Evolutionary conservation across 2,888 invertebrate genomes (phyloP).

Genomic region (Scelioninae gen. 2): DNA sequence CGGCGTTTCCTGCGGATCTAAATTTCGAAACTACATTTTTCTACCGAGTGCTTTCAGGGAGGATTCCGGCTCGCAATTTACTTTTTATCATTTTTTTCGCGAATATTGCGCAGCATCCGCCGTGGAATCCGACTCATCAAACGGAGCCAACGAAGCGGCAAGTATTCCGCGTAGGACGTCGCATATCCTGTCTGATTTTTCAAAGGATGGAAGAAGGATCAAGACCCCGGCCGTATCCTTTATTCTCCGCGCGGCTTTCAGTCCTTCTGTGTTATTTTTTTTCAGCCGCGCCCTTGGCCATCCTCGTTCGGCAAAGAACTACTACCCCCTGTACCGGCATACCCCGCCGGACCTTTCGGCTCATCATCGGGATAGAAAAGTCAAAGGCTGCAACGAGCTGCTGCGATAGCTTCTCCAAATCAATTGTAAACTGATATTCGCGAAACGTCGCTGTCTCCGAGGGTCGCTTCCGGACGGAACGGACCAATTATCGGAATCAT

Average conservation of each 20-base stretch:
- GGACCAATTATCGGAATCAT: constrained; percentile 21
- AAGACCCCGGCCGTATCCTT: constrained; percentile 50
- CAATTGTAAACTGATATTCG: constrained; percentile 35
- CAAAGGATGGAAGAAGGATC: constrained; percentile 63
- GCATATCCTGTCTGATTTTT: constrained; percentile 66
- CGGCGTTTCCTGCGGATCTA: constrained; percentile 9
- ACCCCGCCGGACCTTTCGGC: constrained; percentile 40
- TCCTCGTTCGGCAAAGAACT: constrained; percentile 41
- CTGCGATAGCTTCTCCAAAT: constrained; percentile 9
- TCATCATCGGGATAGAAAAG: constrained; percentile 45
- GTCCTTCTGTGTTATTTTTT: constrained; percentile 54
- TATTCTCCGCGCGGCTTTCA: constrained; percentile 38
- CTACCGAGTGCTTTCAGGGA: constrained; percentile 36
- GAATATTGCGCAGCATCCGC: constrained; percentile 62
- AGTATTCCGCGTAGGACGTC: constrained; percentile 64
- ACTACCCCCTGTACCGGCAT: constrained; percentile 36
- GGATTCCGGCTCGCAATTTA: constrained; percentile 37
- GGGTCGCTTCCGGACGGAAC: constrained; percentile 7
- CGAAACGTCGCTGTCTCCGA: constrained; percentile 3
- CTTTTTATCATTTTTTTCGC: constrained; percentile 61
- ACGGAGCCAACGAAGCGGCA: constrained; percentile 67
- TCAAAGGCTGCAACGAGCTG: constrained; percentile 25
- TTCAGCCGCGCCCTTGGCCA: constrained; percentile 54
- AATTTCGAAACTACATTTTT: constrained; percentile 43
- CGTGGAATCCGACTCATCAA: constrained; percentile 65